A percentile compares a stretch with the other conserved stretches of the same genome.
Conservation (phyloP, 92 coral and sea anemone species). For the Porites lobata region DNA sequence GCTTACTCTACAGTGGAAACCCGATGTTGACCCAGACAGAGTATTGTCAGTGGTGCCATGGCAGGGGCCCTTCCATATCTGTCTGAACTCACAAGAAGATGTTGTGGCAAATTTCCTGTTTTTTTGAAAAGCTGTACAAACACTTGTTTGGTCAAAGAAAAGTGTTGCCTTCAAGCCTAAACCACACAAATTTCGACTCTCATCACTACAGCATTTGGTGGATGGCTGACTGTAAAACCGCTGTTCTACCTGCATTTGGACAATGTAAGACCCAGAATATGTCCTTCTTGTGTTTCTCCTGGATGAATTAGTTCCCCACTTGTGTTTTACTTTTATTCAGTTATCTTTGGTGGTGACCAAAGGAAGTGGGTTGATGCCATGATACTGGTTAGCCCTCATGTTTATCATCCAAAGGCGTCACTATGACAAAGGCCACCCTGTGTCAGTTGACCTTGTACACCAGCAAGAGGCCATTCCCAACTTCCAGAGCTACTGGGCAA, state of each 20-base stretch:
- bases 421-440: constrained; percentile 57
- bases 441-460: constrained; percentile 45
- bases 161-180: constrained; percentile 58
- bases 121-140: constrained; percentile 68
- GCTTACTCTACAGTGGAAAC: no score
- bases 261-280: constrained; percentile 52
- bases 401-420: constrained; percentile 53
- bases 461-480: constrained; percentile 4
- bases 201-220: constrained; percentile 14
- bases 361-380: constrained; percentile 10
- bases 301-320: constrained; percentile 68
- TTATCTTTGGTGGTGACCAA: constrained; percentile 40
- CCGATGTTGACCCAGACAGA: no score
- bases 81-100: constrained; percentile 69
- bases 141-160: constrained; percentile 59
- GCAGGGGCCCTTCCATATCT: constrained; percentile 78
- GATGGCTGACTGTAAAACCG: constrained; percentile 36
- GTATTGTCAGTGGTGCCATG: constrained; percentile 62
- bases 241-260: constrained; percentile 42
- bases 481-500: background rate
- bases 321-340: constrained; percentile 61
- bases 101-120: constrained; percentile 54
- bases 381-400: constrained; percentile 37
- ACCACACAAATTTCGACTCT: constrained; percentile 49
- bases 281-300: constrained; percentile 20